A percentile compares a stretch with the other conserved stretches of the same genome.
Conservation (phyloP, 2,797 vertebrate genomes). For the Philypnodon macrostomus region DNA sequence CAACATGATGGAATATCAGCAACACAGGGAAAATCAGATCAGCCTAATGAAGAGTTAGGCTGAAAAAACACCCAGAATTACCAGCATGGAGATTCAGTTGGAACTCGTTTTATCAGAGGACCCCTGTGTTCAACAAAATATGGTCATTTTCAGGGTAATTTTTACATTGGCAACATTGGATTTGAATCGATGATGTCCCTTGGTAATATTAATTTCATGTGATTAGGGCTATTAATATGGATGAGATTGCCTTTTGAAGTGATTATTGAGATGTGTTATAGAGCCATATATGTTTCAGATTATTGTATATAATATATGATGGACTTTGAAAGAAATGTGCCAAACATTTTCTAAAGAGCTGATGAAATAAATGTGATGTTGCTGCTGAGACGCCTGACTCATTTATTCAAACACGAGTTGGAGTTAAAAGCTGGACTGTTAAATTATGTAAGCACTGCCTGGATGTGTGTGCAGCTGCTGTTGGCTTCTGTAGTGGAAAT, state of each 20-base stretch:
- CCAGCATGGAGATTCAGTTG: too few relatives aligned
- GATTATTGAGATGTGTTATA: constrained; percentile 21
- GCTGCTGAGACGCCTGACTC: constrained; percentile 1
- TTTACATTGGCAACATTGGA: too few relatives aligned
- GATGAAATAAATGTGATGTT: constrained; percentile 62
- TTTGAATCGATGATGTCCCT: too few relatives aligned
- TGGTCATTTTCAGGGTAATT: too few relatives aligned
- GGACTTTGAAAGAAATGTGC: constrained; percentile 59
- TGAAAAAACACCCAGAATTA: too few relatives aligned
- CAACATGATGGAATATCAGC: too few relatives aligned
- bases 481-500: constrained; percentile 23
- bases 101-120: too few relatives aligned
- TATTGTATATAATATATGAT: constrained; percentile 32
- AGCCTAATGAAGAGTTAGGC: too few relatives aligned
- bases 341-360: constrained; percentile 69
- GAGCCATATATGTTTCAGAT: constrained; percentile 50
- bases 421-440: constrained; percentile 10
- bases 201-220: too few relatives aligned
- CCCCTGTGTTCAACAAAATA: too few relatives aligned
- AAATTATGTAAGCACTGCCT: constrained; percentile 26
- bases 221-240: constrained; percentile 60
- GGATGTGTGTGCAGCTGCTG: neutral
- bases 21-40: too few relatives aligned
- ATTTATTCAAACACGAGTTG: constrained; percentile 2
- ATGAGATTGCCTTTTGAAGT: constrained; percentile 52